phyloP scores from a whole-genome alignment of 2,888 invertebrate species.

The Podabrus alpinus region DNA sequence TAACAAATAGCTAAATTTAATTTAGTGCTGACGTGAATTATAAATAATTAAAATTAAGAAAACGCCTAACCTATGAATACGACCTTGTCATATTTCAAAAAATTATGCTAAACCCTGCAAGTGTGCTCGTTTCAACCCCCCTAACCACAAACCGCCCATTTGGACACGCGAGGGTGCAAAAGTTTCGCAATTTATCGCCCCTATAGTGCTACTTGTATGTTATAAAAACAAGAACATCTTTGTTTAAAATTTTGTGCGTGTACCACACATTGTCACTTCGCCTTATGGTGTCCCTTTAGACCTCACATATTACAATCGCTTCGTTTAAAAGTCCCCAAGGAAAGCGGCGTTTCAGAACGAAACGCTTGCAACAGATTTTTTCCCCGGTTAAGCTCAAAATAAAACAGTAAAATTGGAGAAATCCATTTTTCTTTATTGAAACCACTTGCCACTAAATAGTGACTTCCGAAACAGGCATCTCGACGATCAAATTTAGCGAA shows the following conservation, averaged over 20 bases:
- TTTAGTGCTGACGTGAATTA: background rate
- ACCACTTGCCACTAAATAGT: background rate
- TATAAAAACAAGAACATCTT: constrained; percentile 4
- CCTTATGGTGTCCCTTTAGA: constrained; percentile 17
- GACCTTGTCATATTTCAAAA: background rate
- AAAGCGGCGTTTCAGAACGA: too few relatives aligned
- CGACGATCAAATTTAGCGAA: background rate
- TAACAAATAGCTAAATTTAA: background rate
- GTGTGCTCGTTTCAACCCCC: background rate
- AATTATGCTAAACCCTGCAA: background rate
- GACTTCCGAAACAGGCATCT: background rate
- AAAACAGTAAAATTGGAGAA: background rate
- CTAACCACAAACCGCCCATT: constrained; percentile 20
- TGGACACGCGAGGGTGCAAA: constrained; percentile 9
- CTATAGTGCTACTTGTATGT: background rate
- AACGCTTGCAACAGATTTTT: background rate
- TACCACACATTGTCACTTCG: constrained; percentile 3
- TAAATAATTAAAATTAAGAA: background rate
- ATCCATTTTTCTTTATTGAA: too few relatives aligned
- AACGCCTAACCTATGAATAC: background rate
- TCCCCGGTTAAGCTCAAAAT: background rate
- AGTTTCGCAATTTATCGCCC: constrained; percentile 14
- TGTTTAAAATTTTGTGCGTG: constrained; percentile 5
- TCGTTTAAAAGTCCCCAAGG: constrained; percentile 8
- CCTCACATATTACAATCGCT: constrained; percentile 1